Evolutionary conservation across 2,888 invertebrate species (phyloP), one percentile per base, ranked within the genome.

Genomic region (Liodrosophila aerea): DNA sequence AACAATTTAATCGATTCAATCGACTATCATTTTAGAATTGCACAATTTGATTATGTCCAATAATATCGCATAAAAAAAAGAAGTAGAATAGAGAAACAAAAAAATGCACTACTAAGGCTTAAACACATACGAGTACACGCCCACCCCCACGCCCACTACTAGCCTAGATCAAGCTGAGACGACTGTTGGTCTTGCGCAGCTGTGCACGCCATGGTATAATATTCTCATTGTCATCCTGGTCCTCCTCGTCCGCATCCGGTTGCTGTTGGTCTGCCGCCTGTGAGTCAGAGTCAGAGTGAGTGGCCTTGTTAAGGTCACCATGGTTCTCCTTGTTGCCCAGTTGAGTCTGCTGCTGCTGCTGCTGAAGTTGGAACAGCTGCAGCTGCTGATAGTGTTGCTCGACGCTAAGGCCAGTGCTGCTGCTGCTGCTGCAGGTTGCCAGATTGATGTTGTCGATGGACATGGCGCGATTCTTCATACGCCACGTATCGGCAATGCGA

Each of bases 181-280:
- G 96, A 91, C 96, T 96, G 90, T 96, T 96, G 11, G 97, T 97
- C 90, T 97, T 97, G 87, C 96, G 93, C 43, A 97, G 91, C 86
- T 96, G 96, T 27, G 96, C 96, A 83, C 96, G 92, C 97, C 97
- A 97, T 1, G 97, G 97, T 63, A 96, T 96, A 49, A 96, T 95
- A 83, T 93, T 93, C 29, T 93, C 92, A 57, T 91, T 92, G 64
- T 93, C 93, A 34, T 93, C 92, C 57, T 92, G 91, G 15, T 92
- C 91, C 52, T 92, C 91, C 16, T 92, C 91, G 4, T 30, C 36
- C 16, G 39, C 18, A 36, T 58, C 51, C 56, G 47, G 60, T 36
- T 22, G 44, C 59, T 36, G 60, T 37, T 61, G 58, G 30, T 64
- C 7, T 36, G 43, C 11, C 16, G 58, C 52, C 4, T 18, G 18